Percentiles rank a stretch among this genome's conserved stretches.
Conservation (phyloP, 2,888 invertebrate species). For the Capitulum mitella region DNA sequence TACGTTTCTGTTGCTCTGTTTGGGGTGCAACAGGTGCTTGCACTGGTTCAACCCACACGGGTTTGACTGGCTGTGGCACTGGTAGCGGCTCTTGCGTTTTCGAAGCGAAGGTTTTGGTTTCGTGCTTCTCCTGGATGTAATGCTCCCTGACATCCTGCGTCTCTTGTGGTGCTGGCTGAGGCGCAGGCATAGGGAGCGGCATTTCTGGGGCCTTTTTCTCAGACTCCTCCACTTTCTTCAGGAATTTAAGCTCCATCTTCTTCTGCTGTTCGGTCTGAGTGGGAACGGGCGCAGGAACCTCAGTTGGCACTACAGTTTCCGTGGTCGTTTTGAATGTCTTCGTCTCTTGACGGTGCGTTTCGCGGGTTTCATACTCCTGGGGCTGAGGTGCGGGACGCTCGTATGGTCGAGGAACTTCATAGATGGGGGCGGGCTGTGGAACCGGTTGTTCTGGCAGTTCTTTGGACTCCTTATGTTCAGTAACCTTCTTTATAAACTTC, state of each 20-base stretch:
- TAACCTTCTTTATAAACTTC: neutral
- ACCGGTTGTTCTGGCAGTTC: neutral
- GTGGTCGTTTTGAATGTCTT: no score
- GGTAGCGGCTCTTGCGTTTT: neutral
- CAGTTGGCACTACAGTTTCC: no score
- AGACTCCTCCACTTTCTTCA: no score
- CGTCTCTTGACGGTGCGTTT: no score
- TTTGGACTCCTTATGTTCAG: neutral
- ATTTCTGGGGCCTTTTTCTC: no score
- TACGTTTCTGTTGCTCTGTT: no score
- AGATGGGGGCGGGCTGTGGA: neutral
- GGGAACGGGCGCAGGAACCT: no score
- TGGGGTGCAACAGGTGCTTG: no score
- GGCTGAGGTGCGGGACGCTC: neutral
- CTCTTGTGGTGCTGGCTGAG: neutral
- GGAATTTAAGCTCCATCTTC: no score
- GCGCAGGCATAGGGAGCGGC: no score
- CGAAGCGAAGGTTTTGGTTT: neutral
- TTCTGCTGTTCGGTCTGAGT: no score
- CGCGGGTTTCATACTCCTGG: neutral
- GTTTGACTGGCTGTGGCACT: neutral
- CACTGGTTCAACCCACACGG: neutral
- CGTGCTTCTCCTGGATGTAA: neutral
- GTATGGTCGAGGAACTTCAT: neutral
- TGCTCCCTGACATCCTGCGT: neutral